Evolutionary conservation across 2,888 invertebrate species (phyloP).

Genomic region (Dichetophora obliterata): DNA sequence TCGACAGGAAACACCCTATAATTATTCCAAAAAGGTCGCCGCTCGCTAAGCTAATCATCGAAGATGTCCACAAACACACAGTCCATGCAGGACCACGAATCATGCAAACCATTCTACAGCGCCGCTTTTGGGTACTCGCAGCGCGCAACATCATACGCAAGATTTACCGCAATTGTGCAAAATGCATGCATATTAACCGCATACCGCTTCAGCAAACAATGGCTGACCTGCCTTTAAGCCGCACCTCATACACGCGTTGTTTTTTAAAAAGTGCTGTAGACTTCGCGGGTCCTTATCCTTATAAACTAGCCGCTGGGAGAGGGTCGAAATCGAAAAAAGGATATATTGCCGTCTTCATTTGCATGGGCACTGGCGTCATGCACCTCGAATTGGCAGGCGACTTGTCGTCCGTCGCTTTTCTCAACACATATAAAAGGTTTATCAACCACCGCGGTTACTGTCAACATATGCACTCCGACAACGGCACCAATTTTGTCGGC

Average conservation of each 20-base stretch:
- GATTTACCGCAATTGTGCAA: constrained; percentile 13
- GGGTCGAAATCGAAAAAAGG: constrained; percentile 4
- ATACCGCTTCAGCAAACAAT: too few species aligned
- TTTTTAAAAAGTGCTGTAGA: not conserved
- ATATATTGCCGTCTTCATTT: constrained; percentile 23
- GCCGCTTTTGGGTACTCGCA: not conserved
- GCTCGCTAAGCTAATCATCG: constrained; percentile 15
- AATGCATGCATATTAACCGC: not conserved
- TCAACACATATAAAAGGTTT: too few species aligned
- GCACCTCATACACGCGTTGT: too few species aligned
- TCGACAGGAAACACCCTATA: constrained; percentile 22
- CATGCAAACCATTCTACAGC: not conserved
- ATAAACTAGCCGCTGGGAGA: not conserved
- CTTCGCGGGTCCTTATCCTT: constrained; percentile 6
- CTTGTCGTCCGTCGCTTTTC: too few species aligned
- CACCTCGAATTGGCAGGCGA: too few species aligned
- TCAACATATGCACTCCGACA: too few species aligned
- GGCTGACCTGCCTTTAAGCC: too few species aligned
- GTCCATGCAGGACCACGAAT: constrained; percentile 17
- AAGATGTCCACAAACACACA: not conserved
- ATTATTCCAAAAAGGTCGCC: constrained; percentile 28
- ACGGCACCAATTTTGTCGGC: too few species aligned
- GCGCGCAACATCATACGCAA: not conserved
- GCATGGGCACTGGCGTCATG: too few species aligned
- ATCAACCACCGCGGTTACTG: too few species aligned